These are phyloP conservation scores for Latrodectus elegans DNA, from an alignment of 2,888 invertebrate genomes.

Conservation along the genomic window DNA sequence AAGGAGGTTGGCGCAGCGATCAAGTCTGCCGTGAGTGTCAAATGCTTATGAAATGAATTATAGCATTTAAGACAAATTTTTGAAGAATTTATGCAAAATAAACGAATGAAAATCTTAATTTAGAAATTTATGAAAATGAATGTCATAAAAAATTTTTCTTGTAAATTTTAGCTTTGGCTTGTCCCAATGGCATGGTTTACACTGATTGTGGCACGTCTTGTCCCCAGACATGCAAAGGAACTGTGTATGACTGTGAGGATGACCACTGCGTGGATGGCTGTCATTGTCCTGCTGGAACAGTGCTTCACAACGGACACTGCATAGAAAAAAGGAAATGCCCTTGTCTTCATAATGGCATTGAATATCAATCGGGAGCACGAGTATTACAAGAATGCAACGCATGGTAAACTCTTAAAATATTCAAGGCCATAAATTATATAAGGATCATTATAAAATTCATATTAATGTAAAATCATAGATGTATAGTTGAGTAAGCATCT, in stretches of 20 bases:
- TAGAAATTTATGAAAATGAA: background rate
- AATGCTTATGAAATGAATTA: background rate
- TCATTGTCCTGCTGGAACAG: slow-evolving; percentile 87
- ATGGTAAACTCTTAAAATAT: slow-evolving; percentile 78
- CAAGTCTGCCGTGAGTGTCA: slow-evolving; percentile 86
- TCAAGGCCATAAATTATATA: background rate
- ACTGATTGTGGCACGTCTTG: slow-evolving; percentile 84
- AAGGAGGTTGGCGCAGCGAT: slow-evolving; percentile 85
- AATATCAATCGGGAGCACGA: slow-evolving; percentile 82
- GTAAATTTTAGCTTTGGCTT: slow-evolving; percentile 82
- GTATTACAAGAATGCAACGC: slow-evolving; percentile 89
- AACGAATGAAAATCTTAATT: background rate
- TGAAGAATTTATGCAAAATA: background rate
- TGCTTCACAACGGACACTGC: slow-evolving; percentile 85
- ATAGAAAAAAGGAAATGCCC: slow-evolving; percentile 85
- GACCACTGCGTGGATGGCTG: slow-evolving; percentile 88
- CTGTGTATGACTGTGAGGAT: slow-evolving; percentile 72
- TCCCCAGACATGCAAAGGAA: slow-evolving; percentile 81
- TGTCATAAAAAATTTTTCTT: slow-evolving; percentile 49
- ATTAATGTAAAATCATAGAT: no score
- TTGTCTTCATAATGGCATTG: slow-evolving; percentile 84
- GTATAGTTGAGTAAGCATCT: no score
- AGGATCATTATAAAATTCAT: no score
- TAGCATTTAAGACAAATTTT: no score
- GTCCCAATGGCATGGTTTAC: slow-evolving; percentile 85